Base-by-base conservation (phyloP, 2,113 vertebrate genomes). In the Silurus meridionalis region DNA sequence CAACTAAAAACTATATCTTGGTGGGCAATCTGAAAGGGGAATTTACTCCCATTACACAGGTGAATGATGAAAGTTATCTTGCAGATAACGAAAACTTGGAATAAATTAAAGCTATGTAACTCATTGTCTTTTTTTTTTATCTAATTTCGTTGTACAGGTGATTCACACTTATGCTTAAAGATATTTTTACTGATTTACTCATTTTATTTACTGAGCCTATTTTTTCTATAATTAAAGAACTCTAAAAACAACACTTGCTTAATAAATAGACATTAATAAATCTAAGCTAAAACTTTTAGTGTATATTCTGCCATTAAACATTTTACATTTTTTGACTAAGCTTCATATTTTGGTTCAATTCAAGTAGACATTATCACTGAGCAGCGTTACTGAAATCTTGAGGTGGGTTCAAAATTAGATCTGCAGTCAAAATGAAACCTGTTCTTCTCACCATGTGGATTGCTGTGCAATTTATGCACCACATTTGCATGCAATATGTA, bases 21-120 rank as follows among this genome's bases (percentile, higher is more conserved):
- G 97, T 97, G 86, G 97, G 98, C 67, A 97, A 95, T 0, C 93
- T 99, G 64, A 94, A 96, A 0, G 97, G 97, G 88, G 96, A 96
- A 19, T 99, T 99, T 50, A 91, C 91, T 1, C 95, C 97, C 25
- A 99, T 99, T 80, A 99, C 97, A 83, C 98, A 99, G 97, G 98
- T 99, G 82, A 19, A 80, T 61, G 46, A 6, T 60, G 17, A 77
- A 55, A 50, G 46, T 14, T 53, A 74, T 77, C 21, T 53, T 5
- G 21, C 46, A 52, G 72, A 75, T 52, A 75, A 52, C 50, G 69
- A 52, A 21, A 52, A 52, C 71, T 74, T 52, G 21, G 9, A 74
- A 4, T 3, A 48, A 23, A 74, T 21, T 17, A 21, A 74, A 74
- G 17, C 23, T 53, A 13, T 53, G 23, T 53, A 53, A 21, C 17